Evolutionary conservation across 2,888 invertebrate species (phyloP).

Genomic region (Eristalis tenax): DNA sequence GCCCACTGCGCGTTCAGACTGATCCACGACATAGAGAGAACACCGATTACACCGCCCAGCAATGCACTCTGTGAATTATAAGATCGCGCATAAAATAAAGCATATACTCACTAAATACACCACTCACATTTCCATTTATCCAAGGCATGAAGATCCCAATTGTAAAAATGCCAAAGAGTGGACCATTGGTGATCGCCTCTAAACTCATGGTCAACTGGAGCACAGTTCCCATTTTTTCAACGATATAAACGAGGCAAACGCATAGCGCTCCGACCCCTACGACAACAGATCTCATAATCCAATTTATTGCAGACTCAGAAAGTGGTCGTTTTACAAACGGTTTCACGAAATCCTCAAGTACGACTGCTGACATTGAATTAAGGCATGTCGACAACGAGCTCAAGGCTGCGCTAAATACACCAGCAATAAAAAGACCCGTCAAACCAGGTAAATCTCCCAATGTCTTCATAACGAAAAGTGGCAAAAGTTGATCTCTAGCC

Average conservation of each 20-base stretch:
- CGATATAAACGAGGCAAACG: slow-evolving; percentile 86
- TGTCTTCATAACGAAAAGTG: slow-evolving; percentile 93
- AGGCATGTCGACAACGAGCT: slow-evolving; percentile 90
- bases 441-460: slow-evolving; percentile 89
- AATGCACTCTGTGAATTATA: slow-evolving; percentile 82
- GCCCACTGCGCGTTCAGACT: slow-evolving; percentile 85
- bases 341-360: slow-evolving; percentile 88
- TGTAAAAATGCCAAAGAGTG: slow-evolving; percentile 85
- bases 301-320: slow-evolving; percentile 83
- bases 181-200: slow-evolving; percentile 87
- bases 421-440: slow-evolving; percentile 93
- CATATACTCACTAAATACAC: not conserved
- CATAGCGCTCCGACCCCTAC: slow-evolving; percentile 86
- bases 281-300: slow-evolving; percentile 88
- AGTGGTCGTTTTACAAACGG: slow-evolving; percentile 84
- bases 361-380: slow-evolving; percentile 90
- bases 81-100: not conserved
- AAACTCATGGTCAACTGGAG: slow-evolving; percentile 86
- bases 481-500: slow-evolving; percentile 90
- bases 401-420: slow-evolving; percentile 94
- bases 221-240: slow-evolving; percentile 89
- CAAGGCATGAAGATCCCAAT: slow-evolving; percentile 87
- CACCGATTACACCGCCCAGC: slow-evolving; percentile 83
- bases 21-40: slow-evolving; percentile 84
- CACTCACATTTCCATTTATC: slow-evolving; percentile 84